Percentiles rank a stretch among this genome's conserved stretches.
These are phyloP conservation scores for Bombus waltoni DNA, from an alignment of 1,140 invertebrate genomes.

Conservation along the genomic window DNA sequence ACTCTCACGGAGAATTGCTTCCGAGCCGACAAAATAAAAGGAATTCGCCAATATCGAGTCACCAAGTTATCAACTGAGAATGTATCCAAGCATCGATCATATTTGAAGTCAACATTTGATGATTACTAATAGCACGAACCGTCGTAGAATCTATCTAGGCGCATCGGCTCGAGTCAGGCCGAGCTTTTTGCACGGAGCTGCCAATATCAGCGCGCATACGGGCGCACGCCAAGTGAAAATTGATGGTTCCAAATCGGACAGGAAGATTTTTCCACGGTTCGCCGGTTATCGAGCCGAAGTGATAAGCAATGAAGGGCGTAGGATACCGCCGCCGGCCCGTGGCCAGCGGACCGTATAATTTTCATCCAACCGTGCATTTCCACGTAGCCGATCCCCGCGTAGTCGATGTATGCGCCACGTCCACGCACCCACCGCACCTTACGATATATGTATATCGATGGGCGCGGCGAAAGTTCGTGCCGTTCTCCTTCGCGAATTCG, in stretches of 20 bases:
- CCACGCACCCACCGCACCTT: slow-evolving; percentile 15
- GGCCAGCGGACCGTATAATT: slow-evolving; percentile 47
- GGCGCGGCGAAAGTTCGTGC: background rate
- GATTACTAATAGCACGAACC: slow-evolving; percentile 4
- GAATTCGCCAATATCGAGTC: too few relatives aligned
- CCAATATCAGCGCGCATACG: slow-evolving; percentile 45
- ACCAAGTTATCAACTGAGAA: too few relatives aligned
- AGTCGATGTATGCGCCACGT: background rate
- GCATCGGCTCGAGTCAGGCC: background rate
- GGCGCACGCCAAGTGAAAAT: slow-evolving; percentile 59
- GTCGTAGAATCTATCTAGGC: background rate
- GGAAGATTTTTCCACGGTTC: slow-evolving; percentile 68
- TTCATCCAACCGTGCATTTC: slow-evolving; percentile 57
- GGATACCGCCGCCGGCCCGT: slow-evolving; percentile 45
- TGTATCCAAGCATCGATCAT: too few relatives aligned
- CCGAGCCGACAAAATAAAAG: too few relatives aligned
- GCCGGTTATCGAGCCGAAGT: slow-evolving; percentile 62
- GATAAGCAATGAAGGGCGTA: slow-evolving; percentile 64
- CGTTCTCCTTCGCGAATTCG: slow-evolving; percentile 4
- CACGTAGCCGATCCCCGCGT: slow-evolving; percentile 38
- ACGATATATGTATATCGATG: background rate
- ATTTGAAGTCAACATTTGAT: background rate
- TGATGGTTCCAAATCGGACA: slow-evolving; percentile 64
- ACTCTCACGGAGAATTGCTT: background rate
- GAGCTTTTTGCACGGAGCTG: slow-evolving; percentile 31